phyloP scores from a whole-genome alignment of 2,113 vertebrate genomes.

The Callochromis pleurospilus region DNA sequence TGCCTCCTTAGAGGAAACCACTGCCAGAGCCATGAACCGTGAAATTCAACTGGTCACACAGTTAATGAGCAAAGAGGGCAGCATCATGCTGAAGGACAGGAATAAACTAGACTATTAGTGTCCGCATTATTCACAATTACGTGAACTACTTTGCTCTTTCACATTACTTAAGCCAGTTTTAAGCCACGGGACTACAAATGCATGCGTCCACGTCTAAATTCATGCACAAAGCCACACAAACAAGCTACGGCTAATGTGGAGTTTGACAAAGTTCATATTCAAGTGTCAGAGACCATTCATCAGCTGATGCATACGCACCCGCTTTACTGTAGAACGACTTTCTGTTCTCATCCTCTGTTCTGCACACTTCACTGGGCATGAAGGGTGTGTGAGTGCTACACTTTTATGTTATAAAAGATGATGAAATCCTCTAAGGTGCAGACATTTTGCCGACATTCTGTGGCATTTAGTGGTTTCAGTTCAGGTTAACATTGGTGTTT shows the following conservation, averaged over 20 bases:
- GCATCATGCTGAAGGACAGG: neutral
- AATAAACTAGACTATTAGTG: slow-evolving; percentile 3
- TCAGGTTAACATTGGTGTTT: neutral
- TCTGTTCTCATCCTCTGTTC: slow-evolving; percentile 35
- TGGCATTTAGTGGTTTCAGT: slow-evolving; percentile 5
- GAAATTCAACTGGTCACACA: slow-evolving; percentile 15
- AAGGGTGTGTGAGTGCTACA: neutral
- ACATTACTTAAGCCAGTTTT: neutral
- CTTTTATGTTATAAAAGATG: slow-evolving; percentile 1
- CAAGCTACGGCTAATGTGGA: slow-evolving; percentile 5
- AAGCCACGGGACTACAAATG: neutral
- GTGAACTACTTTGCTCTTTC: neutral
- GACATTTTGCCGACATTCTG: slow-evolving; percentile 7
- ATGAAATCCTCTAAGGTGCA: slow-evolving; percentile 1
- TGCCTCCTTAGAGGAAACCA: slow-evolving; percentile 9
- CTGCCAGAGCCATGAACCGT: neutral
- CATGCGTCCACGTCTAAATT: neutral
- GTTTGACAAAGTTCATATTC: slow-evolving; percentile 49
- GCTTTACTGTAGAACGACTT: slow-evolving; percentile 41
- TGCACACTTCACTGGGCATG: slow-evolving; percentile 27
- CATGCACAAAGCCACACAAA: neutral
- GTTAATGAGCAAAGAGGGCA: slow-evolving; percentile 20
- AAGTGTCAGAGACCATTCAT: slow-evolving; percentile 14
- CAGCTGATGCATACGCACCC: neutral
- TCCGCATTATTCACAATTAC: neutral